phyloP scores from a whole-genome alignment of 2,888 invertebrate species.

The Chironomus riparius region DNA sequence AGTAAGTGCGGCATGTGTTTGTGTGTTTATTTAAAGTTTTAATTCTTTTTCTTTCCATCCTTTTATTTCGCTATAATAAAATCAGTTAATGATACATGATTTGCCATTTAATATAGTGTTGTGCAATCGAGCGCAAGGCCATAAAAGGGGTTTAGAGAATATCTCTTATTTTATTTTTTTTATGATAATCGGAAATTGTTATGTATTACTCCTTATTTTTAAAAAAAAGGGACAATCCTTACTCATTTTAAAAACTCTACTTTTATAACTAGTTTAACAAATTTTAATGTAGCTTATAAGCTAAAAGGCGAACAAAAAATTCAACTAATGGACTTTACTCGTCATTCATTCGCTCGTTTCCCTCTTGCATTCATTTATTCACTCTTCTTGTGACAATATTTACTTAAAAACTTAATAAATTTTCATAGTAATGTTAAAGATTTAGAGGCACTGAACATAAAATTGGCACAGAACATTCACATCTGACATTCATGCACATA shows the following conservation, averaged over 20 bases:
- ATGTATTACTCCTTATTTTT: not conserved
- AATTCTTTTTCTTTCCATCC: not conserved
- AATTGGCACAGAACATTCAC: not conserved
- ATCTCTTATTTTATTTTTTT: not conserved
- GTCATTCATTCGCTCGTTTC: not conserved
- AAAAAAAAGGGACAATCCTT: not conserved
- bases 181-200: not conserved
- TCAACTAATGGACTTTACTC: not conserved
- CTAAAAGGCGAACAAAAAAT: not conserved
- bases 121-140: not conserved
- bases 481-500: not conserved
- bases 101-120: constrained; percentile 14
- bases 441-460: not conserved
- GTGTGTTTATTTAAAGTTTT: constrained; percentile 26
- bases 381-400: not conserved
- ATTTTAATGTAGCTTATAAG: not conserved
- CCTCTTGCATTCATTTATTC: not conserved
- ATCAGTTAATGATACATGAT: constrained; percentile 25
- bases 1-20: not conserved
- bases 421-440: not conserved
- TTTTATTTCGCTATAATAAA: constrained; percentile 1
- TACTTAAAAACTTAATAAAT: constrained; percentile 4
- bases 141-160: not conserved
- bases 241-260: too few relatives aligned
- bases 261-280: not conserved